Evolutionary conservation across 2,888 invertebrate species (phyloP).

Genomic region (Erebia epiphron): DNA sequence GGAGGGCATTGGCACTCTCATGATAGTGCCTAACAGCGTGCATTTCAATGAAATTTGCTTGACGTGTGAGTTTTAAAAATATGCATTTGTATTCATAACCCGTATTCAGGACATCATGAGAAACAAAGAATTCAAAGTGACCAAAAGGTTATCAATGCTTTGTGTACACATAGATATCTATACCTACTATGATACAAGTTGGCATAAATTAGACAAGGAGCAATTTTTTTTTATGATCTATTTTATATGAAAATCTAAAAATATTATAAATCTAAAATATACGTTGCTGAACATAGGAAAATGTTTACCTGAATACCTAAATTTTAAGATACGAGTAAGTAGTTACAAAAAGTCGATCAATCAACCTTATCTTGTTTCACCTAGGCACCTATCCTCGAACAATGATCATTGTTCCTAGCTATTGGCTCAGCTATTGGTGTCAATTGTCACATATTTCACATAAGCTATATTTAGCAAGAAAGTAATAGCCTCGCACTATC

Average conservation of each 20-base stretch:
- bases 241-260: neutral
- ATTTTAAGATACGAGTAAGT: constrained; percentile 12
- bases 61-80: constrained; percentile 86
- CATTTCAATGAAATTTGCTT: constrained; percentile 95
- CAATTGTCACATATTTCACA: constrained; percentile 20
- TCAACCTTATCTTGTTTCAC: constrained; percentile 28
- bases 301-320: neutral
- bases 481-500: neutral
- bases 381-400: constrained; percentile 14
- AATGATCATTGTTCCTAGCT: constrained; percentile 28
- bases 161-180: no score
- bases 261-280: no score
- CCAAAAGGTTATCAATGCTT: neutral
- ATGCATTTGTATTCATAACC: constrained; percentile 8
- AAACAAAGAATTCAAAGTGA: constrained; percentile 1
- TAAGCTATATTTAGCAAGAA: neutral
- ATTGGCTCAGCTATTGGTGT: constrained; percentile 6
- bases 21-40: constrained; percentile 94
- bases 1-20: constrained; percentile 94
- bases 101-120: constrained; percentile 1
- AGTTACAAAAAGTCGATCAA: constrained; percentile 16
- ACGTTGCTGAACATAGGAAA: neutral
- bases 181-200: no score
- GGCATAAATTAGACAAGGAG: no score
- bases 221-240: no score